Evolutionary conservation across 2,888 invertebrate genomes (phyloP), one percentile per base, ranked within the genome.

Genomic region (Folsomia candida): DNA sequence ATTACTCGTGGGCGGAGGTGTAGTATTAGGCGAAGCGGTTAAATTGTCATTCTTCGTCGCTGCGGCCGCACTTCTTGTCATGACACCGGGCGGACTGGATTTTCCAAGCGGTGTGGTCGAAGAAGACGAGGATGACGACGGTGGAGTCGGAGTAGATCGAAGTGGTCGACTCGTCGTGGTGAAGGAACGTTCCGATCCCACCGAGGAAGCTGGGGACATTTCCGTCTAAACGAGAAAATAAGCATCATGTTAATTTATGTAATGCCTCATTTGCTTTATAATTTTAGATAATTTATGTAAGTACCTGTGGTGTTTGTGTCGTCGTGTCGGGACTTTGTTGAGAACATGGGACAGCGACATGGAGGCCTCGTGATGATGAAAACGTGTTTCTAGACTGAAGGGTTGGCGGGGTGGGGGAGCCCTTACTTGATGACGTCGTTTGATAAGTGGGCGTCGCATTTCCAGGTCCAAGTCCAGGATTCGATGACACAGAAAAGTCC

Each of bases 271-370:
- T 51, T 66, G 20, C 24, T 37, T 69, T 51, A 29, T 64, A 54
- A 69, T 29, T 18, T 47, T 54, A 64, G 25, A 69, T 27, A n/a
- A n/a, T n/a, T n/a, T n/a, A n/a, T n/a, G n/a, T 47, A 67, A 54
- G 47, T 67, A 80, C 79, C 78, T 78, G 78, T 54, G 79, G 78
- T 47, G 78, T 79, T 70, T 77, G 76, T 61, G 79, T 80, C 51
- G 79, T 80, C 29, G 79, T 80, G 69, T 80, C 79, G 29, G 79
- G 79, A 27, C 76, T 76, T 66, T 80, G 79, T 69, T 80, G 79
- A 57, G 78, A 76, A 69, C 78, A 78, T 28, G 79, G 79, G 51
- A 80, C 77, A 20, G 78, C 74, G 28, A 78, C 75, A 73, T 76
- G 78, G 37, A 69, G 70, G 29, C 63, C 58, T 63, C 69, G 60